Conservation (phyloP, 2,888 invertebrate genomes). For the Synanthedon tipuliformis region DNA sequence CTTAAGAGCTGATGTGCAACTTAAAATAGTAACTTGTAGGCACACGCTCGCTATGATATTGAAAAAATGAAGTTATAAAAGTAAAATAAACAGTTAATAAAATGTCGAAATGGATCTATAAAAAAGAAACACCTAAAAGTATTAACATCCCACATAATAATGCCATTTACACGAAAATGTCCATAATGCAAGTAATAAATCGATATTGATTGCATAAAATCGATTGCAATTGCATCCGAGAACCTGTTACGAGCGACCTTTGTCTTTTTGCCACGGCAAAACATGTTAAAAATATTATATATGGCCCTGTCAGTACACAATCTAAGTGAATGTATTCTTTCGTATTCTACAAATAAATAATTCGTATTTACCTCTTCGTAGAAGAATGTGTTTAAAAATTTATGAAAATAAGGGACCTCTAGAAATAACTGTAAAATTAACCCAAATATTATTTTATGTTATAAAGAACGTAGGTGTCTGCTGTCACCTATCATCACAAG, state of each 20-base stretch:
- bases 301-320: constrained; percentile 11
- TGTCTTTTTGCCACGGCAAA: constrained; percentile 27
- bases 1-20: too few relatives aligned
- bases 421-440: too few relatives aligned
- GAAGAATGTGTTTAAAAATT: background rate
- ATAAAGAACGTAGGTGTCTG: too few relatives aligned
- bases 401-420: too few relatives aligned
- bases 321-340: constrained; percentile 13
- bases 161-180: constrained; percentile 30
- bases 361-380: background rate
- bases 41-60: too few relatives aligned
- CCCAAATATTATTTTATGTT: too few relatives aligned
- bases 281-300: constrained; percentile 14
- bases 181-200: constrained; percentile 36
- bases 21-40: too few relatives aligned
- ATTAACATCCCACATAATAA: constrained; percentile 18
- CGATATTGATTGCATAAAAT: constrained; percentile 46
- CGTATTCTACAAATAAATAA: too few relatives aligned
- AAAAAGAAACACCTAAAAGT: constrained; percentile 8
- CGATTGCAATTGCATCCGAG: constrained; percentile 32
- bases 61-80: background rate
- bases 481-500: too few relatives aligned
- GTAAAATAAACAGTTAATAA: constrained; percentile 9
- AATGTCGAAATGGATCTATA: constrained; percentile 7
- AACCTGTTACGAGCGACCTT: constrained; percentile 47